phyloP scores from a whole-genome alignment of 2,888 invertebrate species.

The Diarsia brunnea region DNA sequence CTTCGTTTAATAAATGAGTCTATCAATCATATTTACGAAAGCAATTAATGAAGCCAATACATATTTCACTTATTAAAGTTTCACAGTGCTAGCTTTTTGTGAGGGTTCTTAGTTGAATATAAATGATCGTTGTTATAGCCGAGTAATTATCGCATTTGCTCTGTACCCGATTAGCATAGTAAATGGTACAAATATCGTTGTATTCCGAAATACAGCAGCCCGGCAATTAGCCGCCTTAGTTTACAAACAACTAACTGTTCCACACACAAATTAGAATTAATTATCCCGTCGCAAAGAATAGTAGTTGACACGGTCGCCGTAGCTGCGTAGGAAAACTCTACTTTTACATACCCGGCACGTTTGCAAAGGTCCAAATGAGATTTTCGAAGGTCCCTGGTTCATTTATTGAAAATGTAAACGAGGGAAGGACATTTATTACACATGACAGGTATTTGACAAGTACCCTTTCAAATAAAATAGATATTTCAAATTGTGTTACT shows the following conservation, averaged over 20 bases:
- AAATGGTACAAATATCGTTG: constrained; percentile 56
- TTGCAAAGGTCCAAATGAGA: constrained; percentile 72
- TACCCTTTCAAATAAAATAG: constrained; percentile 69
- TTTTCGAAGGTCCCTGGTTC: constrained; percentile 69
- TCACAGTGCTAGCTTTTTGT: constrained; percentile 25
- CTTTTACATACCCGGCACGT: constrained; percentile 71
- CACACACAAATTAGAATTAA: constrained; percentile 61
- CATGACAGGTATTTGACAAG: constrained; percentile 72
- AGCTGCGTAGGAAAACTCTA: constrained; percentile 40
- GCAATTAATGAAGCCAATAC: constrained; percentile 22
- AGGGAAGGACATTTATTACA: constrained; percentile 72
- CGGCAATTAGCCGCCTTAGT: constrained; percentile 46
- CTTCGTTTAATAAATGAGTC: constrained; percentile 20
- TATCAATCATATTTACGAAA: constrained; percentile 33
- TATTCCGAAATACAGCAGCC: constrained; percentile 39
- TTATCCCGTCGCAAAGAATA: constrained; percentile 59
- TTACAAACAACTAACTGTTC: constrained; percentile 54
- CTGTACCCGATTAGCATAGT: constrained; percentile 56
- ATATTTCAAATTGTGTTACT: constrained; percentile 64
- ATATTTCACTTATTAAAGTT: constrained; percentile 29
- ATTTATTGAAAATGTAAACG: constrained; percentile 77
- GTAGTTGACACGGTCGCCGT: constrained; percentile 49
- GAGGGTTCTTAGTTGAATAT: constrained; percentile 32
- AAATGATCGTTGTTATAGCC: constrained; percentile 31
- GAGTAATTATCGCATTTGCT: constrained; percentile 44